Conservation (phyloP, 2,888 invertebrate genomes). For the Polymixis flavicincta region DNA sequence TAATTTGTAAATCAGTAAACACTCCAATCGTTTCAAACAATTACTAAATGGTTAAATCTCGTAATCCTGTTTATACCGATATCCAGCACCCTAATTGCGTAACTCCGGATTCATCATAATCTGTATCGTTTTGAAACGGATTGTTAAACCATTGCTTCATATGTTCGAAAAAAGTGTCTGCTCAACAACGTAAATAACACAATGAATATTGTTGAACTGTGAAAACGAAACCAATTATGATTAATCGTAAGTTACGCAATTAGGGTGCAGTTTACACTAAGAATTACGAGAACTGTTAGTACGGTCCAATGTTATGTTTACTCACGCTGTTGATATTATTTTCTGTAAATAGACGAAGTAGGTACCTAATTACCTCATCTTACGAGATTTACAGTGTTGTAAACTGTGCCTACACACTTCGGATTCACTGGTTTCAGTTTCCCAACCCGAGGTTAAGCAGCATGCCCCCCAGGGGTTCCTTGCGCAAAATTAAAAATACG, state of each 20-base stretch:
- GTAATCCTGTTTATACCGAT: constrained; percentile 14
- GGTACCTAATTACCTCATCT: background rate
- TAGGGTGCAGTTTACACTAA: constrained; percentile 38
- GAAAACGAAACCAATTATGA: too few species aligned
- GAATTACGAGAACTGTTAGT: constrained; percentile 27
- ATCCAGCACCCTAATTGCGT: too few species aligned
- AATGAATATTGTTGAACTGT: too few species aligned
- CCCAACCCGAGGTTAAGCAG: too few species aligned
- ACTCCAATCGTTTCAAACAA: constrained; percentile 16
- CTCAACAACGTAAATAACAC: too few species aligned
- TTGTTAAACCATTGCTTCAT: too few species aligned
- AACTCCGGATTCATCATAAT: too few species aligned
- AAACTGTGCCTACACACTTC: background rate
- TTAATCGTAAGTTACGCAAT: too few species aligned
- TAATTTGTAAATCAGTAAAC: constrained; percentile 2
- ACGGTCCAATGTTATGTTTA: constrained; percentile 5
- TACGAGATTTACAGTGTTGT: background rate
- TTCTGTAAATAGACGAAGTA: constrained; percentile 20
- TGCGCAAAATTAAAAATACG: too few species aligned
- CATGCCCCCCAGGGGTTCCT: background rate
- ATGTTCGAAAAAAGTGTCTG: too few species aligned
- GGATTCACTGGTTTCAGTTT: background rate
- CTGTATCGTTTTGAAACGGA: too few species aligned
- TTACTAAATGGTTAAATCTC: constrained; percentile 4
- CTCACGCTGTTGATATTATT: constrained; percentile 35